A percentile compares a stretch with the other conserved stretches of the same genome.
Conservation (phyloP, 2,888 invertebrate species). For the Taenaris catops region DNA sequence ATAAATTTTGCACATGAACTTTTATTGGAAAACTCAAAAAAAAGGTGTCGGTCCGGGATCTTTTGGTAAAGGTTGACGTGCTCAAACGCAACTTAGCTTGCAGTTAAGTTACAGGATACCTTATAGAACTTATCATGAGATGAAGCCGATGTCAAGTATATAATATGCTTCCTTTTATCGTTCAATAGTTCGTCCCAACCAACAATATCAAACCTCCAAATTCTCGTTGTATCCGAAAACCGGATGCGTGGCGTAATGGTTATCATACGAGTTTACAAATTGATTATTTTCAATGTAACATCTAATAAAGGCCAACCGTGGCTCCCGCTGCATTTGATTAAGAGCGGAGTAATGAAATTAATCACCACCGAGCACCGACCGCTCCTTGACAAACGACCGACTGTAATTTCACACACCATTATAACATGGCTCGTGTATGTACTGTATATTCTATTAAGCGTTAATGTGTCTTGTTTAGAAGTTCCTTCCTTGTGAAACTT, state of each 20-base stretch:
- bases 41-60: too few species aligned
- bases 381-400: constrained; percentile 72
- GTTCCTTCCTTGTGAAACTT: neutral
- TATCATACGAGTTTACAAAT: constrained; percentile 15
- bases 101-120: too few species aligned
- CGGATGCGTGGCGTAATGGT: constrained; percentile 7
- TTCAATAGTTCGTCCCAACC: too few species aligned
- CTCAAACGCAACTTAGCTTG: too few species aligned
- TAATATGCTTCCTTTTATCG: too few species aligned
- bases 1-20: too few species aligned
- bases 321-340: constrained; percentile 52
- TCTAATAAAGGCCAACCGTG: constrained; percentile 17
- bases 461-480: constrained; percentile 5
- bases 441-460: constrained; percentile 15
- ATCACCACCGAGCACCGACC: constrained; percentile 65
- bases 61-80: too few species aligned
- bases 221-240: too few species aligned
- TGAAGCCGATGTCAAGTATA: too few species aligned
- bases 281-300: constrained; percentile 22
- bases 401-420: constrained; percentile 72
- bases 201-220: too few species aligned
- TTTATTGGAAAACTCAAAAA: too few species aligned
- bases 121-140: too few species aligned
- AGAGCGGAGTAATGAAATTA: constrained; percentile 73
- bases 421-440: constrained; percentile 38